A percentile compares a stretch with the other conserved stretches of the same genome.
These are phyloP conservation scores for Pocillopora verrucosa DNA, from an alignment of 64 coral and sea anemone genomes.

Conservation along the genomic window DNA sequence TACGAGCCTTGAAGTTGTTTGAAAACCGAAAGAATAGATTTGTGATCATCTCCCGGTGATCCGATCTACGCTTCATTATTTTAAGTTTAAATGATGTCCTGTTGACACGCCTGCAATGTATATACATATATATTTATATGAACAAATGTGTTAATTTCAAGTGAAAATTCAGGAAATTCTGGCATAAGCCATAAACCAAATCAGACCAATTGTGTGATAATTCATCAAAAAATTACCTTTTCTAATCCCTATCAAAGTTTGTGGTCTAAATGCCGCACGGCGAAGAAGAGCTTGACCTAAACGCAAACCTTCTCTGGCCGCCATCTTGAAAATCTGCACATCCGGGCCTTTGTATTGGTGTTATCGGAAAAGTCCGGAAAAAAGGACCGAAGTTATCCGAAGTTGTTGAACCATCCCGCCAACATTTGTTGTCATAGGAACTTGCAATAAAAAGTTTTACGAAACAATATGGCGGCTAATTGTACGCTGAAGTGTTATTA, in stretches of 20 bases:
- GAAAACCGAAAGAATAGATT: too few relatives aligned
- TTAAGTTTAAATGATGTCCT: too few relatives aligned
- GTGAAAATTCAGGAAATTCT: not conserved
- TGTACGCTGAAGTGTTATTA: not conserved
- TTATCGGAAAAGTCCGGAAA: slow-evolving; percentile 9
- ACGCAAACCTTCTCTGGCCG: slow-evolving; percentile 14
- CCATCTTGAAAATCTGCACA: slow-evolving; percentile 7
- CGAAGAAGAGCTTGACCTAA: slow-evolving; percentile 42
- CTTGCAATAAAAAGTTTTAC: not conserved
- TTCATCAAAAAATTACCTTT: not conserved
- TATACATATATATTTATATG: too few relatives aligned
- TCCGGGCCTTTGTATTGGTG: not conserved
- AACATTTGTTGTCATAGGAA: slow-evolving; percentile 7
- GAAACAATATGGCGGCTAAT: slow-evolving; percentile 49
- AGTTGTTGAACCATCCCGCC: not conserved
- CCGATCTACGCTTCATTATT: too few relatives aligned
- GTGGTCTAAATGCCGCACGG: slow-evolving; percentile 7
- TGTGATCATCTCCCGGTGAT: too few relatives aligned
- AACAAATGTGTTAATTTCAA: too few relatives aligned
- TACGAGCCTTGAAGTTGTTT: too few relatives aligned
- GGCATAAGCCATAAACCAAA: not conserved
- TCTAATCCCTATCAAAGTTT: slow-evolving; percentile 15
- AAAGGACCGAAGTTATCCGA: not conserved
- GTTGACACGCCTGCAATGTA: too few relatives aligned
- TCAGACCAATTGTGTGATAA: not conserved